Percentiles rank a stretch among this genome's conserved stretches.
Conservation (phyloP, 2,888 invertebrate species). For the Flexamia atlantica region DNA sequence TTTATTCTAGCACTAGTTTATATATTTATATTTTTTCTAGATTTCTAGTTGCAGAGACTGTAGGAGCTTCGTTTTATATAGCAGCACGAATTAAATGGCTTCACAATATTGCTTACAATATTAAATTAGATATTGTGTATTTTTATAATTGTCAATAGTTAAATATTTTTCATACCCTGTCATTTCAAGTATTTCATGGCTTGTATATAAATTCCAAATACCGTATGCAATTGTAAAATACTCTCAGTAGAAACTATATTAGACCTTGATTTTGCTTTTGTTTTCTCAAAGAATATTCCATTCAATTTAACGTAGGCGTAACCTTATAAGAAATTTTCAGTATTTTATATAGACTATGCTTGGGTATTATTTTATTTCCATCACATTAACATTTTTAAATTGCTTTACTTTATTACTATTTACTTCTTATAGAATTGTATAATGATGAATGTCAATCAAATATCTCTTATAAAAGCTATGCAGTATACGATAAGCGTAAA, state of each 20-base stretch:
- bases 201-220: background rate
- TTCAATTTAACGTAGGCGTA: too few relatives aligned
- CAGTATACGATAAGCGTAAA: too few relatives aligned
- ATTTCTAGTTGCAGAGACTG: background rate
- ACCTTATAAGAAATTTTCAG: too few relatives aligned
- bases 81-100: conserved; percentile 36
- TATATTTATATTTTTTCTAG: conserved; percentile 18
- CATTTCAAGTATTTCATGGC: background rate
- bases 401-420: too few relatives aligned
- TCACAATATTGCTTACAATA: conserved; percentile 24
- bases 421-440: too few relatives aligned
- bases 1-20: conserved; percentile 8
- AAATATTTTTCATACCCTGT: background rate
- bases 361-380: too few relatives aligned
- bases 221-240: background rate
- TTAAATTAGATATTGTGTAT: background rate
- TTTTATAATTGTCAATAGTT: background rate
- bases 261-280: too few relatives aligned
- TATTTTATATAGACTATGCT: too few relatives aligned
- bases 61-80: conserved; percentile 43
- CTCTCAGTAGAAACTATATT: conserved; percentile 19
- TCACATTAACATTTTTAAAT: too few relatives aligned
- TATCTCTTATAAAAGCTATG: too few relatives aligned
- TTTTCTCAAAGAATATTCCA: too few relatives aligned
- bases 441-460: too few relatives aligned